These are phyloP conservation scores for Zoroaster sp. DNA, from an alignment of 53 echinoderm and acorn worm genomes.

Conservation along the genomic window DNA sequence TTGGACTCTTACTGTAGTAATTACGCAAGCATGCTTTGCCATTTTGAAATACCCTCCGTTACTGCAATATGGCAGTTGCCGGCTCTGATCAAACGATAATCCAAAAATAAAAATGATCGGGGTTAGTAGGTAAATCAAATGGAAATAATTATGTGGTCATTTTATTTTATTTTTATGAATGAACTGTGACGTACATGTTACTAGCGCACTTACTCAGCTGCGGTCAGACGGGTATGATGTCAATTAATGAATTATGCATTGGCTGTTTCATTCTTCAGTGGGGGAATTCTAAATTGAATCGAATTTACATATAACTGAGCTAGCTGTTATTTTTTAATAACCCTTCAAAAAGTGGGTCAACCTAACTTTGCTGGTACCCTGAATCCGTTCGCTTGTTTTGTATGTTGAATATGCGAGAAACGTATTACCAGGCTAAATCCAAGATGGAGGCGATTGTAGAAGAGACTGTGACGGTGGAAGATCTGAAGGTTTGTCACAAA, in stretches of 20 bases:
- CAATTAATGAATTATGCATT: not conserved
- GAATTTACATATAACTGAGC: slow-evolving; percentile 8
- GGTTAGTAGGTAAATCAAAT: not conserved
- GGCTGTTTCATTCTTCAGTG: not conserved
- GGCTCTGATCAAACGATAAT: not conserved
- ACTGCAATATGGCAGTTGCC: not conserved
- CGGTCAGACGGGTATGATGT: not conserved
- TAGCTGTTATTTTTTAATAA: too few species aligned
- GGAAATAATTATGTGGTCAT: not conserved
- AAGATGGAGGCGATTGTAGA: slow-evolving; percentile 72
- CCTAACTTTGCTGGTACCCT: not conserved
- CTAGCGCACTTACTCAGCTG: too few species aligned
- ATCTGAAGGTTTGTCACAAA: slow-evolving; percentile 62
- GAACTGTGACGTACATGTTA: not conserved
- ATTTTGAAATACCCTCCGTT: not conserved
- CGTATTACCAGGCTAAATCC: not conserved
- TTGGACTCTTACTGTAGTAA: not conserved
- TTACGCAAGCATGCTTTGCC: not conserved
- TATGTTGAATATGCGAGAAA: too few species aligned
- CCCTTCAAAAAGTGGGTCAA: not conserved
- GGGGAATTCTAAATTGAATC: not conserved
- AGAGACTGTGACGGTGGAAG: slow-evolving; percentile 66
- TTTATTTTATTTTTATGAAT: not conserved
- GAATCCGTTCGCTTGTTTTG: not conserved
- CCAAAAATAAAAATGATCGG: not conserved